A percentile compares a stretch with the other conserved stretches of the same genome.
phyloP scores from a whole-genome alignment of 2,797 vertebrate genomes.

The Microcaecilia unicolor region DNA sequence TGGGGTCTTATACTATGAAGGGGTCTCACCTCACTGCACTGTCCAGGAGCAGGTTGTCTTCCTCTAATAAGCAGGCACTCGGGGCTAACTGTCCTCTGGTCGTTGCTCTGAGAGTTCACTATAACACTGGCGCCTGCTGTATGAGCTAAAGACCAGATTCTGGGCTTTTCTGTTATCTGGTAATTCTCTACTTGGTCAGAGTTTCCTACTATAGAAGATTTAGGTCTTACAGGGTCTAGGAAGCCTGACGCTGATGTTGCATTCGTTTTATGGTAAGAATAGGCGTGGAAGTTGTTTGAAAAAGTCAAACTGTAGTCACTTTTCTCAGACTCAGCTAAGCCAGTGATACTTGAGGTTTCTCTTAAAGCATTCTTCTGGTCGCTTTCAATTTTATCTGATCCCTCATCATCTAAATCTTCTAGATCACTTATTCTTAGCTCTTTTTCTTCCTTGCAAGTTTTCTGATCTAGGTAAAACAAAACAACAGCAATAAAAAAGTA shows the following conservation, averaged over 20 bases:
- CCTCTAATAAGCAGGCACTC: conserved; percentile 57
- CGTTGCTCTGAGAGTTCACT: conserved; percentile 40
- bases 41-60: conserved; percentile 36
- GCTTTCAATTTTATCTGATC: conserved; percentile 69
- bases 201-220: conserved; percentile 21
- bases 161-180: conserved; percentile 68
- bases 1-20: conserved; percentile 41
- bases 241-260: conserved; percentile 51
- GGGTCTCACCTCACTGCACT: conserved; percentile 45
- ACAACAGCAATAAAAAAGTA: not conserved
- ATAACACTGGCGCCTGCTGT: conserved; percentile 66
- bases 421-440: conserved; percentile 76
- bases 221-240: conserved; percentile 47
- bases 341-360: conserved; percentile 17
- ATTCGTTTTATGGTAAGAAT: conserved; percentile 56
- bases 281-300: conserved; percentile 54
- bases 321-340: conserved; percentile 38
- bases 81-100: conserved; percentile 47
- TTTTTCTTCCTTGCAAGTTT: conserved; percentile 66
- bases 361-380: conserved; percentile 54
- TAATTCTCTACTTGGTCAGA: conserved; percentile 52
- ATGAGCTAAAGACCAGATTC: conserved; percentile 89
- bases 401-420: conserved; percentile 80
- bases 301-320: conserved; percentile 58
- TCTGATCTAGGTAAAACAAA: conserved; percentile 46